Percentiles rank a stretch among this genome's conserved stretches.
These are phyloP conservation scores for Danaus chrysippus DNA, from an alignment of 2,888 invertebrate species.

Conservation along the genomic window DNA sequence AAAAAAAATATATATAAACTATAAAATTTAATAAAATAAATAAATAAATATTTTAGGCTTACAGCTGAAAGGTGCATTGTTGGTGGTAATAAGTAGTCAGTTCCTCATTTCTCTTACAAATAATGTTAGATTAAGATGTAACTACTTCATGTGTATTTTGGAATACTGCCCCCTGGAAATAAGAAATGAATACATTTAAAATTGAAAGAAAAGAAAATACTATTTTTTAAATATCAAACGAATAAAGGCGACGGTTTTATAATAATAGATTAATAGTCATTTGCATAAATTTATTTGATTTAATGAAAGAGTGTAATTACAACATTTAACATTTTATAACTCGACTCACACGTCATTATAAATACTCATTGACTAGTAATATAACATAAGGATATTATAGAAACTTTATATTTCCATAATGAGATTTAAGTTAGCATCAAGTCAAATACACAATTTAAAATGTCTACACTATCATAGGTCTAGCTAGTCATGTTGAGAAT, in stretches of 20 bases:
- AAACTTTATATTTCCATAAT: conserved; percentile 6
- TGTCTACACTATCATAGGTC: not conserved
- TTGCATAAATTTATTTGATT: conserved; percentile 74
- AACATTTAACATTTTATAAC: conserved; percentile 59
- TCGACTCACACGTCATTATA: conserved; percentile 59
- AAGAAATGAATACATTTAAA: conserved; percentile 47
- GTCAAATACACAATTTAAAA: conserved; percentile 1
- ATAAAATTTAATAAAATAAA: conserved; percentile 34
- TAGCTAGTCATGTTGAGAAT: not conserved
- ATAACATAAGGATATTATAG: conserved; percentile 38
- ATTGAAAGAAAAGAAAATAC: conserved; percentile 4
- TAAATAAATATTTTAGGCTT: conserved; percentile 60
- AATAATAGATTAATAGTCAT: conserved; percentile 62
- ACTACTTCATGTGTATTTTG: conserved; percentile 77
- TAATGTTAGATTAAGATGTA: conserved; percentile 64
- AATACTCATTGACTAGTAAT: conserved; percentile 71
- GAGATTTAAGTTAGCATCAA: not conserved
- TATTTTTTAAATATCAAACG: conserved; percentile 25
- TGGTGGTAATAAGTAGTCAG: conserved; percentile 65
- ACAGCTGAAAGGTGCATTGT: conserved; percentile 56
- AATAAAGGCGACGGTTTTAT: conserved; percentile 24
- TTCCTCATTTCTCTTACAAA: conserved; percentile 71
- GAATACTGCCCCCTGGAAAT: conserved; percentile 76
- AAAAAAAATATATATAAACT: conserved; percentile 36
- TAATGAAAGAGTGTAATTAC: conserved; percentile 68